phyloP scores from a whole-genome alignment of 2,888 invertebrate genomes.

The Podotricha telesiphe region DNA sequence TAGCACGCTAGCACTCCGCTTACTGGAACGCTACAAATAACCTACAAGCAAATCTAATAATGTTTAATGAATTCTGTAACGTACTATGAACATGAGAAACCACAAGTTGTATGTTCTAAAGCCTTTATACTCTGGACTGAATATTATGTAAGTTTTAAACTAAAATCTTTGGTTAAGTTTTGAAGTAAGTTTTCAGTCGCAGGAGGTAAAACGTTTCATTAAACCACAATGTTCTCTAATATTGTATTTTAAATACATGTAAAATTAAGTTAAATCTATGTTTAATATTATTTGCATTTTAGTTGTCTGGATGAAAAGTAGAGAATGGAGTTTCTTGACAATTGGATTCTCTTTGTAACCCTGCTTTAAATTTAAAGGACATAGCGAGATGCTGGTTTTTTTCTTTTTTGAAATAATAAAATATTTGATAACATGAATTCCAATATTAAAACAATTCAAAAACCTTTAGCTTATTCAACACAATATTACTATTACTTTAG shows the following conservation, averaged over 20 bases:
- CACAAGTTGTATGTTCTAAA: conserved; percentile 32
- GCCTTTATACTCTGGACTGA: conserved; percentile 33
- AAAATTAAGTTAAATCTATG: neutral
- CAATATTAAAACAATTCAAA: too few species aligned
- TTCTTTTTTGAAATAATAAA: too few species aligned
- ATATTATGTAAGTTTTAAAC: conserved; percentile 32
- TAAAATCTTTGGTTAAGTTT: conserved; percentile 25
- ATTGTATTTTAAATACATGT: conserved; percentile 13
- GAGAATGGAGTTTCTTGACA: neutral
- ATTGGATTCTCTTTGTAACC: too few species aligned
- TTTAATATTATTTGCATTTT: neutral
- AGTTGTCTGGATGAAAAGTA: neutral
- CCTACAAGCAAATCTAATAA: conserved; percentile 42
- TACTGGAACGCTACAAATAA: conserved; percentile 39
- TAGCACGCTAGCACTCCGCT: conserved; percentile 24
- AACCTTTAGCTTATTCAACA: too few species aligned
- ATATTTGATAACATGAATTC: too few species aligned
- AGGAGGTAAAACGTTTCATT: conserved; percentile 14
- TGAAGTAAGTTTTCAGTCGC: conserved; percentile 13
- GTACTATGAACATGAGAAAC: conserved; percentile 32
- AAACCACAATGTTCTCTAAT: neutral
- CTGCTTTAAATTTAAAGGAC: too few species aligned
- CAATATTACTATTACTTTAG: too few species aligned
- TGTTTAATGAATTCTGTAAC: conserved; percentile 42
- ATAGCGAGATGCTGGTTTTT: too few species aligned